Evolutionary conservation across 2,113 vertebrate genomes (phyloP), one percentile per base, ranked within the genome.

Genomic region (Amphilophus citrinellus): DNA sequence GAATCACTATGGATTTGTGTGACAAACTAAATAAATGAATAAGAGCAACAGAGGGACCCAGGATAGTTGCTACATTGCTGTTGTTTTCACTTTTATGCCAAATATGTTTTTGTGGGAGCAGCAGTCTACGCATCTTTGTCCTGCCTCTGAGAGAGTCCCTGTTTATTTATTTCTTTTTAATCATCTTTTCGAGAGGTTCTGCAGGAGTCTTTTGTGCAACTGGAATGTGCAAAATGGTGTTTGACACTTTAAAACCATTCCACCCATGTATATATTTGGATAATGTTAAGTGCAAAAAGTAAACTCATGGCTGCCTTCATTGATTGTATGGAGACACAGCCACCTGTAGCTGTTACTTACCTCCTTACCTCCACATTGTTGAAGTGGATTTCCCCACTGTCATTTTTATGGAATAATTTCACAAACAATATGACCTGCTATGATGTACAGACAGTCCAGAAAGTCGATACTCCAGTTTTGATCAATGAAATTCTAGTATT

Each of bases 301-400:
- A 44, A 4, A 22, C 37, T 3, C n/a, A 66, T 24, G 0, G 62
- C n/a, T 66, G 3, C 18, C 10, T 63, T 63, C 35, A 35, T 15
- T 2, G 62, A 37, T 37, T 7, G 7, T 7, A 7, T 37, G 7
- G 35, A 7, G 35, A 44, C 63, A 44, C 24, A 66, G 37, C n/a
- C 15, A 14, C 13, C 44, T 47, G 14, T 15, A 47, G 4, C 42
- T 44, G 13, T 44, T 13, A 27, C 27, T 27, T 27, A 27, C 27
- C 27, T 44, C 4, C 13, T 66, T 7, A 0, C n/a, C 37, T 42
- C 13, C 4, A n/a, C 4, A 1, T 24, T 37, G 42, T 0, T 7
- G 42, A 66, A 66, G 37, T 42, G 63, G 37, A 66, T 37, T 13
- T 15, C 37, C 15, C 42, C 13, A 66, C n/a, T 4, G 42, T 44